A percentile compares a stretch with the other conserved stretches of the same genome.
Conservation (phyloP, 2,797 vertebrate genomes). For the Pagetopsis macropterus region DNA sequence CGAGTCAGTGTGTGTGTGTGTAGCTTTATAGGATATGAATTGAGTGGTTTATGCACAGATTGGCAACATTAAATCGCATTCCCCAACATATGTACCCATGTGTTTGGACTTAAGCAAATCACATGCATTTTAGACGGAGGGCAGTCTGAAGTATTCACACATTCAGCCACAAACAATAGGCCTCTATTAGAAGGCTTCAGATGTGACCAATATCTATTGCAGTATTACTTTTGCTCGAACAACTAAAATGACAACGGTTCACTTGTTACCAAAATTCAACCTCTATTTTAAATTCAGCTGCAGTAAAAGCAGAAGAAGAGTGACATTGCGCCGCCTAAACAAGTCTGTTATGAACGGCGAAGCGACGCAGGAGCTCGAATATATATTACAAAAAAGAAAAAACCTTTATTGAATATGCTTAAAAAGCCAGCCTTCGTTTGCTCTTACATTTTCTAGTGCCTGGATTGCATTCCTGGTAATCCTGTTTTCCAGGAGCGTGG, state of each 20-base stretch:
- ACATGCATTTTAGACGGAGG: conserved; percentile 39
- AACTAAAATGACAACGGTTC: neutral
- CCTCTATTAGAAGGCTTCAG: neutral
- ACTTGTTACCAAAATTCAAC: neutral
- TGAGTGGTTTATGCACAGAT: conserved; percentile 64
- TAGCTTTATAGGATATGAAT: conserved; percentile 48
- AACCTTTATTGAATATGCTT: no score
- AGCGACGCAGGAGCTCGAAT: no score
- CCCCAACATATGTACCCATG: conserved; percentile 37
- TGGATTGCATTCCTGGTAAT: no score
- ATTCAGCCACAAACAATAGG: conserved; percentile 19
- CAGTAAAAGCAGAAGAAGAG: neutral
- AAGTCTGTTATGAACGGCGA: no score
- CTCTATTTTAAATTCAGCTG: neutral
- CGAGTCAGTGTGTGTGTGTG: conserved; percentile 15
- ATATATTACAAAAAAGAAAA: no score
- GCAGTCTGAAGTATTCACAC: conserved; percentile 21
- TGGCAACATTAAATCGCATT: conserved; percentile 56
- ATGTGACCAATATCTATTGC: neutral
- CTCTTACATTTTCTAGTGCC: no score
- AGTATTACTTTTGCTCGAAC: neutral
- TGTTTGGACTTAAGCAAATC: conserved; percentile 55
- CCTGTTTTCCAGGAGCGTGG: no score
- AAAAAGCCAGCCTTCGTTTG: no score
- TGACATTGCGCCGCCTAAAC: neutral